Conservation (phyloP, 1,140 invertebrate genomes). For the Sitobion miscanthi region DNA sequence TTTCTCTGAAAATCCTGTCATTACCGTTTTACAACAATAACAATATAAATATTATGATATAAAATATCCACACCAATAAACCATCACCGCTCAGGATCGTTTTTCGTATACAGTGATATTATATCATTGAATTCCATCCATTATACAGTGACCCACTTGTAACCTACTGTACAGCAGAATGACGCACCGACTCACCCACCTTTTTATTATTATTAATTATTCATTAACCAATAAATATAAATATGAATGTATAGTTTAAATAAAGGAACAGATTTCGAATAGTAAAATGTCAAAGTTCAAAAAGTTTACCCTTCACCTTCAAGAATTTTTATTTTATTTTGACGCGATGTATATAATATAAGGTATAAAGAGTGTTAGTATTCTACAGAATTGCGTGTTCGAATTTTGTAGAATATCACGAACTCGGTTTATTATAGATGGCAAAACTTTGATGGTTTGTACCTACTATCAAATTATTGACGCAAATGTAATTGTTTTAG, state of each 20-base stretch:
- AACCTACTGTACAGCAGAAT: too few species aligned
- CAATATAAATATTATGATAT: too few species aligned
- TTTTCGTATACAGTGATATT: too few species aligned
- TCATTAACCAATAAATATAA: background rate
- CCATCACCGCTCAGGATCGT: too few species aligned
- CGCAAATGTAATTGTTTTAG: conserved; percentile 42
- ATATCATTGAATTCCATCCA: too few species aligned
- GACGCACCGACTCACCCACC: too few species aligned
- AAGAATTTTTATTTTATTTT: conserved; percentile 26
- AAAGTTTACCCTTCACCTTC: conserved; percentile 51
- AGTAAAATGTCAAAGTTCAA: conserved; percentile 36
- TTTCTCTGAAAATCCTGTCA: too few species aligned
- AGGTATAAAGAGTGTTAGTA: conserved; percentile 33
- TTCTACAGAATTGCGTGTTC: conserved; percentile 33
- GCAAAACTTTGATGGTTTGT: conserved; percentile 42
- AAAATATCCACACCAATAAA: too few species aligned
- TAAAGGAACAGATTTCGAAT: background rate
- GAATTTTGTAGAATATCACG: conserved; percentile 42
- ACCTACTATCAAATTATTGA: conserved; percentile 39
- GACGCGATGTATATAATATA: conserved; percentile 22
- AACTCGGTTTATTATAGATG: conserved; percentile 34
- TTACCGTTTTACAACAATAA: too few species aligned
- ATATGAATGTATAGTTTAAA: background rate
- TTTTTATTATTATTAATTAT: background rate
- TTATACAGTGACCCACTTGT: too few species aligned